These are phyloP conservation scores for Caenorhabditis panamensis DNA, from an alignment of 2,888 invertebrate species.

Conservation along the genomic window DNA sequence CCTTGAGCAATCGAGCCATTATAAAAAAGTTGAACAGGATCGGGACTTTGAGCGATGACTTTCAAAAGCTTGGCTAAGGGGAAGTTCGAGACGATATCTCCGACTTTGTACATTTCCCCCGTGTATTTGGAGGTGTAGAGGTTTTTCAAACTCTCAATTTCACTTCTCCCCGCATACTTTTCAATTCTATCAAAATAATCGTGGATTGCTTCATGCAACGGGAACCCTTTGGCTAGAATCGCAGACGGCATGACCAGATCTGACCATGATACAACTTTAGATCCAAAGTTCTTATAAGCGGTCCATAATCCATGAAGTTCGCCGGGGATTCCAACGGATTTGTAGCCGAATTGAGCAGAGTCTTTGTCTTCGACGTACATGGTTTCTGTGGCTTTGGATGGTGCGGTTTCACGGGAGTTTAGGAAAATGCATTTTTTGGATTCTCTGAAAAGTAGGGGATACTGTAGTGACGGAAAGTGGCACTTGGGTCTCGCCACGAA, in stretches of 20 bases:
- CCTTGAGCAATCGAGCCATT: constrained; percentile 77
- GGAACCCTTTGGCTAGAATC: constrained; percentile 67
- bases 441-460: constrained; percentile 26
- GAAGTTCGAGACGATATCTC: constrained; percentile 77
- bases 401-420: constrained; percentile 83
- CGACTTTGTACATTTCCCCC: constrained; percentile 75
- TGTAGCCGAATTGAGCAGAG: constrained; percentile 60
- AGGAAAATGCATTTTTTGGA: constrained; percentile 76
- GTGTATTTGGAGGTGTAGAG: constrained; percentile 77
- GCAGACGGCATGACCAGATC: constrained; percentile 72
- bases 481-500: too few relatives aligned
- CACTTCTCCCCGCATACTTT: constrained; percentile 27
- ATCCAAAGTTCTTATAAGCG: constrained; percentile 75
- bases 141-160: constrained; percentile 33
- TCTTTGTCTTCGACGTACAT: constrained; percentile 66
- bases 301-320: constrained; percentile 79
- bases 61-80: constrained; percentile 74
- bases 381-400: constrained; percentile 84
- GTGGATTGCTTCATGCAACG: constrained; percentile 40
- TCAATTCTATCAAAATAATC: constrained; percentile 47
- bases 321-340: constrained; percentile 75
- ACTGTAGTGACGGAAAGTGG: too few relatives aligned
- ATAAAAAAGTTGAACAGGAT: constrained; percentile 79
- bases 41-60: constrained; percentile 67
- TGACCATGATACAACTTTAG: constrained; percentile 64